phyloP scores from a whole-genome alignment of 1,140 invertebrate genomes.

The Aricia agestis region DNA sequence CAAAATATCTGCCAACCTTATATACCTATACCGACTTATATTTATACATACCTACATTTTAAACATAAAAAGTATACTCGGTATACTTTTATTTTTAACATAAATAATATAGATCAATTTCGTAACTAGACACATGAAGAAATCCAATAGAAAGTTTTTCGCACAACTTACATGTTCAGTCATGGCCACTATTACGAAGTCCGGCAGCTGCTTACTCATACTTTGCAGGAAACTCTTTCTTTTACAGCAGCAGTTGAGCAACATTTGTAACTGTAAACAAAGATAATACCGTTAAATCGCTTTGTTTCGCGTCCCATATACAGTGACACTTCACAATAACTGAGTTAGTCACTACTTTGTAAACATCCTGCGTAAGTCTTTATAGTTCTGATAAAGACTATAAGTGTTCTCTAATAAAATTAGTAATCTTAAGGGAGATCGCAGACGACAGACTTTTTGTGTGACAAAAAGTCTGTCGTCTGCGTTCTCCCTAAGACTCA shows the following conservation, averaged over 20 bases:
- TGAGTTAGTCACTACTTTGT: neutral
- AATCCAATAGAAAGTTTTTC: neutral
- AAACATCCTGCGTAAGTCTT: neutral
- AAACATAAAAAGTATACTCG: no score
- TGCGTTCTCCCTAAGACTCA: no score
- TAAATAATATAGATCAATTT: no score
- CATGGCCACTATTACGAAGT: constrained; percentile 85
- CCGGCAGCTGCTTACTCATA: constrained; percentile 82
- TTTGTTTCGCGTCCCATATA: neutral
- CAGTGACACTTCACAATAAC: neutral
- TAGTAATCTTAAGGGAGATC: no score
- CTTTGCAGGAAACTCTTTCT: constrained; percentile 86
- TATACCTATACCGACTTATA: no score
- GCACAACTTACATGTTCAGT: constrained; percentile 79
- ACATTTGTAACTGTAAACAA: constrained; percentile 79
- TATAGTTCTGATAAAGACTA: neutral
- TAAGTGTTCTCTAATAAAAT: no score
- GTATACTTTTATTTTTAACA: no score
- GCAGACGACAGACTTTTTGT: no score
- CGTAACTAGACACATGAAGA: no score
- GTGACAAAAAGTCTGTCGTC: no score
- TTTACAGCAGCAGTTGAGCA: constrained; percentile 86
- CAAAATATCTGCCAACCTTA: no score
- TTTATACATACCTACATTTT: no score
- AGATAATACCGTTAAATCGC: neutral